Evolutionary conservation across 92 coral and sea anemone species (phyloP), one percentile per base, ranked within the genome.

Genomic region (Actinernus sp.): DNA sequence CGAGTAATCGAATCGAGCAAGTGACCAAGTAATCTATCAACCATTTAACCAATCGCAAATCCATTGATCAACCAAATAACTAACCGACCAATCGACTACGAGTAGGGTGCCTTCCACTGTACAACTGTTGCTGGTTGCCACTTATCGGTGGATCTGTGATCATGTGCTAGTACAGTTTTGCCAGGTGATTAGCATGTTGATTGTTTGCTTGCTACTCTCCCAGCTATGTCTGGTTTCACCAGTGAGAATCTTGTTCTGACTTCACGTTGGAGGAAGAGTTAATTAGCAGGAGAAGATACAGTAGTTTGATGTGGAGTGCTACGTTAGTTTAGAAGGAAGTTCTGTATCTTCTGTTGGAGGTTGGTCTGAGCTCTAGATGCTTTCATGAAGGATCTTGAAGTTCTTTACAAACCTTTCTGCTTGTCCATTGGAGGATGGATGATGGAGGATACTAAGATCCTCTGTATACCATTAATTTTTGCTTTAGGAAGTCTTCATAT

Each of bases 291-390:
- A n/a, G 68, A 29, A n/a, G 59, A 3, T 4, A 58, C 78, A 24
- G 50, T 78, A 8, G 61, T 68, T 18, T 58, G 25, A 58, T 77
- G 85, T 26, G 52, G 85, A 4, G 85, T 78, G 53, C 71, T 68
- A 8, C 76, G 74, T 31, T 75, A 75, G 26, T 18, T 51, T 29
- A 75, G 37, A n/a, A 75, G n/a, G n/a, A n/a, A n/a, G n/a, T n/a
- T n/a, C n/a, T n/a, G n/a, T n/a, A n/a, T n/a, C n/a, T n/a, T n/a
- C n/a, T n/a, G n/a, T n/a, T n/a, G n/a, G n/a, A n/a, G n/a, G n/a
- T n/a, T n/a, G n/a, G n/a, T n/a, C n/a, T 57, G 66, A 68, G 68
- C 48, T 47, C 31, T 28, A 32, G 78, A 7, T 46, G 57, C 14
- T 3, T 18, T n/a, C n/a, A n/a, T 32, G 23, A 17, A 55, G 55